Evolutionary conservation across 1,140 invertebrate species (phyloP).

Genomic region (Drosophila simulans): DNA sequence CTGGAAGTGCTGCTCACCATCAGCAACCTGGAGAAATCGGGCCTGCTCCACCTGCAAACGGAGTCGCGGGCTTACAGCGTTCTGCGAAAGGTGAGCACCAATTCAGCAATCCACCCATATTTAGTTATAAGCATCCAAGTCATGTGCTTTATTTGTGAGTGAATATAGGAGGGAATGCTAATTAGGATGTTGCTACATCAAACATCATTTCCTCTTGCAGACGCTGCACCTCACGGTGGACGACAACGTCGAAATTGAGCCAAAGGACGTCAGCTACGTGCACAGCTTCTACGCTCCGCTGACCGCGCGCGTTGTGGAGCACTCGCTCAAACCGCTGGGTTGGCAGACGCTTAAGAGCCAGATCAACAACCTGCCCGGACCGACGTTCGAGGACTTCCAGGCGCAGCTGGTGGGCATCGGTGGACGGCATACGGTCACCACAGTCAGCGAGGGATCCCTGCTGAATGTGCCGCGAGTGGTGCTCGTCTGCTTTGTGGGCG

Average conservation of each 20-base stretch:
- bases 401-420: slow-evolving; percentile 85
- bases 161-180: too few species aligned
- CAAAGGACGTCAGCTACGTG: slow-evolving; percentile 96
- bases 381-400: slow-evolving; percentile 87
- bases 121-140: too few species aligned
- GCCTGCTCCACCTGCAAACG: slow-evolving; percentile 91
- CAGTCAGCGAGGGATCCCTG: slow-evolving; percentile 88
- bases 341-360: slow-evolving; percentile 88
- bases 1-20: slow-evolving; percentile 93
- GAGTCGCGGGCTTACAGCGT: slow-evolving; percentile 89
- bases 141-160: too few species aligned
- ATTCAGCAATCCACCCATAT: neutral
- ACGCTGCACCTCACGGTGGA: slow-evolving; percentile 93
- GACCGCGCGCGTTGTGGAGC: slow-evolving; percentile 94
- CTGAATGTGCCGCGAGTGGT: slow-evolving; percentile 91
- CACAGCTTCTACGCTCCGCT: slow-evolving; percentile 97
- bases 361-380: slow-evolving; percentile 87
- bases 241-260: slow-evolving; percentile 93
- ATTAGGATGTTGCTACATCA: neutral
- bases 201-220: slow-evolving; percentile 77
- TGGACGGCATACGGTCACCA: slow-evolving; percentile 85
- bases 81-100: slow-evolving; percentile 87
- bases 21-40: slow-evolving; percentile 94
- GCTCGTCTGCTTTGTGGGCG: slow-evolving; percentile 98
- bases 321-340: slow-evolving; percentile 90